Evolutionary conservation across 2,797 vertebrate genomes (phyloP), one percentile per base, ranked within the genome.

Genomic region (Paedocypris micromegethes): DNA sequence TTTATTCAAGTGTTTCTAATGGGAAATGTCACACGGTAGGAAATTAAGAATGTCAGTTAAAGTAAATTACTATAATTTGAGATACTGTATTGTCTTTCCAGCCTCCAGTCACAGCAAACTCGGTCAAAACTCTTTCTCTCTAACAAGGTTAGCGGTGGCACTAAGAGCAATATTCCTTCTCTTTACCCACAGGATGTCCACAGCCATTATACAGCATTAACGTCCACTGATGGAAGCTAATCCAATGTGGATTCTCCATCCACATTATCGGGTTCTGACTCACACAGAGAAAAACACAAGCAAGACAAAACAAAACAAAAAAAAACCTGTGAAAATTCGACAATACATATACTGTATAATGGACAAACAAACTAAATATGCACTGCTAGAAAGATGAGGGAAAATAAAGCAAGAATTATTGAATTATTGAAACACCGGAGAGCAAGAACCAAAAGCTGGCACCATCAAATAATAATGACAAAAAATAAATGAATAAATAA

Each of bases 71-170:
- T 51, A 6, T 58, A 44, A 44, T 67, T 56, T 65, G 52, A n/a
- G 75, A 42, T 58, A 60, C 38, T 59, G 57, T 67, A 44, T 49
- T 44, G 56, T 58, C 65, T 64, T 45, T 58, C 23, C 50, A 44
- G 50, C 37, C n/a, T 53, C 45, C 66, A 47, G 46, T 68, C 45
- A 48, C 5, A 5, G 50, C 39, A 37, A 50, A 41, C 48, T 48
- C 6, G 9, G 57, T 66, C n/a, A 51, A 54, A 58, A 43, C 57
- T 61, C 38, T 59, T 60, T 65, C 70, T 50, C 52, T 74, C 68
- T 78, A 73, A 83, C 70, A 69, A 76, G 69, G 68, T 86, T 81
- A 78, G 46, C 76, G 79, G 80, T 82, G 82, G 78, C 73, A 76
- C 47, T 72, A 78, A 75, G 62, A 76, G 61, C 65, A 74, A 78